These are phyloP conservation scores for Notodonta ziczac DNA, from an alignment of 2,888 invertebrate genomes.

Conservation along the genomic window DNA sequence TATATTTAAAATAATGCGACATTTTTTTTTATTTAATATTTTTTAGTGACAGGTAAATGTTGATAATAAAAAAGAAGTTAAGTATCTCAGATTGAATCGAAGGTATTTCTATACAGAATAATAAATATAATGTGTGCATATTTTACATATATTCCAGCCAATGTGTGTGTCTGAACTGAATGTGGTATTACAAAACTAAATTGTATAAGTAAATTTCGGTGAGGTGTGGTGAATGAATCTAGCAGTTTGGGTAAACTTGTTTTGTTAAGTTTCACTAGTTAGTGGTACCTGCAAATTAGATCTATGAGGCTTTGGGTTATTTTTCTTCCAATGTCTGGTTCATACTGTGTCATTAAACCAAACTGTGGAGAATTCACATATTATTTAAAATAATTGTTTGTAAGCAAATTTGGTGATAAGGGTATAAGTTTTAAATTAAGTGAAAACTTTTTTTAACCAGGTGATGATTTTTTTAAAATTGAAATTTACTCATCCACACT, in stretches of 20 bases:
- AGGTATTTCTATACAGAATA: no score
- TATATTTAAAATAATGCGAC: conserved; percentile 16
- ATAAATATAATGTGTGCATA: background rate
- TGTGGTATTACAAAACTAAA: conserved; percentile 40
- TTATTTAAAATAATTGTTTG: conserved; percentile 22
- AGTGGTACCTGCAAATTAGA: conserved; percentile 94
- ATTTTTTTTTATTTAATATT: background rate
- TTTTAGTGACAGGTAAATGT: background rate
- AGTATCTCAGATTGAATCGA: no score
- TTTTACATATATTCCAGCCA: conserved; percentile 22
- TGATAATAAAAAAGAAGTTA: no score
- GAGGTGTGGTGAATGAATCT: conserved; percentile 71
- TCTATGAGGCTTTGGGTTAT: conserved; percentile 95
- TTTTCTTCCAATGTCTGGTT: conserved; percentile 94
- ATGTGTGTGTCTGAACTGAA: conserved; percentile 21
- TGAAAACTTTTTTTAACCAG: no score
- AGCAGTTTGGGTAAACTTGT: conserved; percentile 64
- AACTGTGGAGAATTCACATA: conserved; percentile 86
- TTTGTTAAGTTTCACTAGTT: conserved; percentile 48
- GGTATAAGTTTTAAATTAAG: background rate
- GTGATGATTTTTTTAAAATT: no score
- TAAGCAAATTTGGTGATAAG: conserved; percentile 4
- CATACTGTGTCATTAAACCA: conserved; percentile 93
- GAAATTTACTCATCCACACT: no score
- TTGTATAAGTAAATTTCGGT: conserved; percentile 45